Conservation (phyloP, 2,113 vertebrate genomes). For the Perca fluviatilis region DNA sequence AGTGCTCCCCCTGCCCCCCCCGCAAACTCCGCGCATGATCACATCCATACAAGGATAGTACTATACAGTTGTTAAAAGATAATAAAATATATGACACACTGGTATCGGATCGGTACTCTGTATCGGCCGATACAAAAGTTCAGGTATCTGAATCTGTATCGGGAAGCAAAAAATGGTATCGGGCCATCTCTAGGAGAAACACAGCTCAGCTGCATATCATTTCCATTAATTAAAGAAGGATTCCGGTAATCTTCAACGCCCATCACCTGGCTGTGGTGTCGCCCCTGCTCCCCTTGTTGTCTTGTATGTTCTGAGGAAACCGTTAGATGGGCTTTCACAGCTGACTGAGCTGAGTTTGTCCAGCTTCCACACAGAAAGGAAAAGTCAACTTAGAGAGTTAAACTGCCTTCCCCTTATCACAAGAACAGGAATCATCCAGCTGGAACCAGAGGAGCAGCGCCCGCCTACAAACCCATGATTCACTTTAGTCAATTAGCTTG, state of each 20-base stretch:
- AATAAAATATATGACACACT: too few relatives aligned
- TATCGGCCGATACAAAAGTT: too few relatives aligned
- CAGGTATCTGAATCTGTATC: too few relatives aligned
- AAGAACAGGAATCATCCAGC: conserved; percentile 62
- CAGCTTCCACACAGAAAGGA: conserved; percentile 30
- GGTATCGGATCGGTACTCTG: too few relatives aligned
- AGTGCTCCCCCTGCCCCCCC: too few relatives aligned
- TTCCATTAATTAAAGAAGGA: conserved; percentile 30
- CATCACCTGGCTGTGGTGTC: conserved; percentile 23
- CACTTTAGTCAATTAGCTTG: conserved; percentile 71
- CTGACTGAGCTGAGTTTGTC: conserved; percentile 63
- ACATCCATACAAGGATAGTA: too few relatives aligned
- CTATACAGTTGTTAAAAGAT: too few relatives aligned
- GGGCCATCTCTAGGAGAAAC: neutral
- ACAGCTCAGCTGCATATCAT: conserved; percentile 22
- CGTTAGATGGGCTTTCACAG: conserved; percentile 65
- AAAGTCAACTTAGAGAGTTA: conserved; percentile 54
- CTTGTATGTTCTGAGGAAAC: conserved; percentile 55
- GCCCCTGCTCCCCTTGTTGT: conserved; percentile 21
- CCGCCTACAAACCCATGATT: conserved; percentile 69
- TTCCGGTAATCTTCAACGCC: conserved; percentile 49
- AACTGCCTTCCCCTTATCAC: conserved; percentile 47
- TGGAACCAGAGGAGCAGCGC: conserved; percentile 66
- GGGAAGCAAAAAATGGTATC: too few relatives aligned
- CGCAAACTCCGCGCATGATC: too few relatives aligned